Evolutionary conservation across 2,888 invertebrate species (phyloP).

Genomic region (Heteromyza rotundicornis): DNA sequence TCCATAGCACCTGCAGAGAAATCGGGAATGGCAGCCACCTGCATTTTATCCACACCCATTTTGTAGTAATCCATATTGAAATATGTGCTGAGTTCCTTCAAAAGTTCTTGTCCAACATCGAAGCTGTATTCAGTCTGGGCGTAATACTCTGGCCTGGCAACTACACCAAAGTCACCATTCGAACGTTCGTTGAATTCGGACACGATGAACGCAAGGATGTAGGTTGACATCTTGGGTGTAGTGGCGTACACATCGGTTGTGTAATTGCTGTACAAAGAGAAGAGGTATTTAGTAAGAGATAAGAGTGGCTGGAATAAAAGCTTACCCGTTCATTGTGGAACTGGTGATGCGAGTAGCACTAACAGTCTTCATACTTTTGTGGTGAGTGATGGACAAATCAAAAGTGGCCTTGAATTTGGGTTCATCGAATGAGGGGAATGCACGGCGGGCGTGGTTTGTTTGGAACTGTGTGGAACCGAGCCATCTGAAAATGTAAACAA

Average conservation of each 20-base stretch:
- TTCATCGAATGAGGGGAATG: conserved; percentile 83
- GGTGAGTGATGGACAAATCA: conserved; percentile 61
- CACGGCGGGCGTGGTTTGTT: conserved; percentile 71
- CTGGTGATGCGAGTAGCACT: conserved; percentile 45
- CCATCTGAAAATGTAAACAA: conserved; percentile 59
- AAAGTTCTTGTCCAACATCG: conserved; percentile 66
- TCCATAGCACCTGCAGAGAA: conserved; percentile 89
- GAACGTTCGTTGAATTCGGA: conserved; percentile 64
- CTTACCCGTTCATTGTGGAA: conserved; percentile 40
- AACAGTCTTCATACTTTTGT: conserved; percentile 45
- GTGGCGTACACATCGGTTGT: conserved; percentile 47
- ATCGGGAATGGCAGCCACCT: conserved; percentile 85
- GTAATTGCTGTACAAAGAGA: conserved; percentile 38
- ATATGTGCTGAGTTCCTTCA: conserved; percentile 66
- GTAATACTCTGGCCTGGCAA: conserved; percentile 73
- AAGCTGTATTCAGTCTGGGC: conserved; percentile 72
- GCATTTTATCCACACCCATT: conserved; percentile 72
- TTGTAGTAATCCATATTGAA: conserved; percentile 67
- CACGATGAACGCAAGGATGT: conserved; percentile 80
- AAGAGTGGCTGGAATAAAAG: conserved; percentile 2
- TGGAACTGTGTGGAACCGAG: conserved; percentile 75
- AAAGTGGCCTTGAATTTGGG: conserved; percentile 75
- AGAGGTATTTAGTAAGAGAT: too few species aligned
- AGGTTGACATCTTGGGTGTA: conserved; percentile 76
- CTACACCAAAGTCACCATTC: conserved; percentile 64